Percentiles rank a stretch among this genome's conserved stretches.
These are phyloP conservation scores for Littorina saxatilis DNA, from an alignment of 1,140 invertebrate genomes.

Conservation along the genomic window DNA sequence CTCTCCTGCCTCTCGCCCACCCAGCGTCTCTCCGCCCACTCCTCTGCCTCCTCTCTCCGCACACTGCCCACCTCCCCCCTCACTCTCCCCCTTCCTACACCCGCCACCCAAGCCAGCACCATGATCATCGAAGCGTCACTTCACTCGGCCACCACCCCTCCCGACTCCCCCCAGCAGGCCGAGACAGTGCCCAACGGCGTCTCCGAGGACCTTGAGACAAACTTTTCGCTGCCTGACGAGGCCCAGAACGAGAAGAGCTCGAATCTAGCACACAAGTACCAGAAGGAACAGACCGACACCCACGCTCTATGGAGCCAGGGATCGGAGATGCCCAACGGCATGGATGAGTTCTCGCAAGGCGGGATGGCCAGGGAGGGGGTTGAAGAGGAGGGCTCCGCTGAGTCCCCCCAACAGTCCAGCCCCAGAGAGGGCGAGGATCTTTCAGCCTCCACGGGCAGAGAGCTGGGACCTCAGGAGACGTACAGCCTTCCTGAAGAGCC, in stretches of 20 bases:
- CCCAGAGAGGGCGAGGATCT: constrained; percentile 23
- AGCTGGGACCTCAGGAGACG: constrained; percentile 7
- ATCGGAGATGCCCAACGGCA: neutral
- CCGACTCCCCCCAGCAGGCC: constrained; percentile 44
- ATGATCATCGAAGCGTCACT: constrained; percentile 52
- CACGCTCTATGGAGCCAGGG: constrained; percentile 12
- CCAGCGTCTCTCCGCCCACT: constrained; percentile 33
- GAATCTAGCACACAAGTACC: neutral
- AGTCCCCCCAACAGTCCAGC: constrained; percentile 27
- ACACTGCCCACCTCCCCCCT: constrained; percentile 26
- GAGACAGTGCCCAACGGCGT: constrained; percentile 40
- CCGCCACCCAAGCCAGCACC: neutral
- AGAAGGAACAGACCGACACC: neutral
- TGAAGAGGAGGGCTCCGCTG: constrained; percentile 34
- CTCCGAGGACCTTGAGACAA: neutral
- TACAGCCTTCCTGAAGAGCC: neutral
- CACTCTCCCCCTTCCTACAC: constrained; percentile 5
- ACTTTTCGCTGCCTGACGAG: neutral
- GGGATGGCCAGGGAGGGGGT: constrained; percentile 18
- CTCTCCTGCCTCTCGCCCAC: constrained; percentile 27
- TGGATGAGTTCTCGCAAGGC: constrained; percentile 10
- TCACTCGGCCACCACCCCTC: constrained; percentile 40
- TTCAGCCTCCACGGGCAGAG: constrained; percentile 4
- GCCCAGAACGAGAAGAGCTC: constrained; percentile 13
- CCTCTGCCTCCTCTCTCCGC: constrained; percentile 31